phyloP scores from a whole-genome alignment of 2,888 invertebrate species.

The Eustalomyia histrio region DNA sequence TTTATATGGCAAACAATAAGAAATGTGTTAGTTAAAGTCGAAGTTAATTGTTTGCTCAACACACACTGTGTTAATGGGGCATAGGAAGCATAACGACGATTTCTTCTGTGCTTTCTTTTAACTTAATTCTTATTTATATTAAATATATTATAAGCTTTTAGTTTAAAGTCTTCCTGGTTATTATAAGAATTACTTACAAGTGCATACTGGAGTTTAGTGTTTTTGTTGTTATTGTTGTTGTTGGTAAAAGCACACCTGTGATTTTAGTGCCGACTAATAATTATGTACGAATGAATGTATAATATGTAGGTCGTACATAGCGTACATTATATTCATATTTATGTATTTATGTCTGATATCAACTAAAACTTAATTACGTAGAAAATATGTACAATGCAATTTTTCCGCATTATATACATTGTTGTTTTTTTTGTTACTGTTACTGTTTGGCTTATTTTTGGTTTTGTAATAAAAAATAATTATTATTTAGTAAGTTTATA shows the following conservation, averaged over 20 bases:
- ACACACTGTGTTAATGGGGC: too few species aligned
- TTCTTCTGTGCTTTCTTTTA: too few species aligned
- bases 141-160: too few species aligned
- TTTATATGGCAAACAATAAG: too few species aligned
- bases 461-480: conserved; percentile 1
- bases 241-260: conserved; percentile 9
- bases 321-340: not conserved
- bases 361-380: conserved; percentile 7
- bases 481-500: not conserved
- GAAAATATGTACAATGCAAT: not conserved
- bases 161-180: conserved; percentile 1
- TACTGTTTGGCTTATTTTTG: too few species aligned
- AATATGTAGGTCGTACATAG: not conserved
- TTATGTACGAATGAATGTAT: conserved; percentile 6
- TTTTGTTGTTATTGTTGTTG: not conserved
- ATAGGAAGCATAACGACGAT: too few species aligned
- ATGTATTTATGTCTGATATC: not conserved
- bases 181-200: too few species aligned
- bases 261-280: conserved; percentile 42
- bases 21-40: too few species aligned
- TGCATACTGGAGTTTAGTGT: conserved; percentile 11
- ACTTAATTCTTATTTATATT: too few species aligned
- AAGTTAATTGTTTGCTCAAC: too few species aligned
- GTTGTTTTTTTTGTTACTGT: not conserved
- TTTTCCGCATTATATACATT: conserved; percentile 6